Conservation (phyloP, 2,797 vertebrate genomes). For the Agapornis canus region DNA sequence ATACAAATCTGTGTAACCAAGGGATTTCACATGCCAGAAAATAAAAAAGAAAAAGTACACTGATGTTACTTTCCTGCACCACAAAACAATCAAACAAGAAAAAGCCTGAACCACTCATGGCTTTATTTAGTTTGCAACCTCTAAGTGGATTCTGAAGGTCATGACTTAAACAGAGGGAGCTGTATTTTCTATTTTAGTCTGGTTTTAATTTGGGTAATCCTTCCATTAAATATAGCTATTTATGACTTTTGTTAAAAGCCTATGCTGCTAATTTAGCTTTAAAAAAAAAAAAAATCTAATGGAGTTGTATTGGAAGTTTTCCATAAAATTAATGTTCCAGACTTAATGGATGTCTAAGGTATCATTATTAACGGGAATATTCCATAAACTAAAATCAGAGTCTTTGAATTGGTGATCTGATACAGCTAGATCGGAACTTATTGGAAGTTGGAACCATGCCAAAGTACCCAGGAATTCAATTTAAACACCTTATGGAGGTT, state of each 20-base stretch:
- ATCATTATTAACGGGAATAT: constrained; percentile 82
- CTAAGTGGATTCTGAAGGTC: constrained; percentile 73
- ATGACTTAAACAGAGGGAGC: constrained; percentile 57
- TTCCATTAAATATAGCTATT: constrained; percentile 80
- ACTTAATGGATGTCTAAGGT: constrained; percentile 83
- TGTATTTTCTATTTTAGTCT: constrained; percentile 80
- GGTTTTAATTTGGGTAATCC: constrained; percentile 78
- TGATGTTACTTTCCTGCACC: neutral
- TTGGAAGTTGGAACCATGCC: constrained; percentile 76
- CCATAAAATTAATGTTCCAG: constrained; percentile 83
- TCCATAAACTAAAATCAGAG: constrained; percentile 76
- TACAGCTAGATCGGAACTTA: constrained; percentile 75
- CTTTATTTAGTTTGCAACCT: constrained; percentile 18
- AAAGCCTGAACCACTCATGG: neutral
- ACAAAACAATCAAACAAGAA: constrained; percentile 27
- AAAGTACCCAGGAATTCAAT: constrained; percentile 82
- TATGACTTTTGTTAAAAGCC: constrained; percentile 84
- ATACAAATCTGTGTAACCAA: neutral
- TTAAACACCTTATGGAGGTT: constrained; percentile 80
- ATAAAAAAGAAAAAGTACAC: neutral
- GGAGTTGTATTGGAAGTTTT: constrained; percentile 81
- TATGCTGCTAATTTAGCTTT: constrained; percentile 78
- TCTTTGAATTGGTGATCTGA: constrained; percentile 79
- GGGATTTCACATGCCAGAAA: neutral
- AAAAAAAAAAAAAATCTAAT: constrained; percentile 76